Base-by-base conservation (phyloP, 1,140 invertebrate genomes). In the Tribolium madens region DNA sequence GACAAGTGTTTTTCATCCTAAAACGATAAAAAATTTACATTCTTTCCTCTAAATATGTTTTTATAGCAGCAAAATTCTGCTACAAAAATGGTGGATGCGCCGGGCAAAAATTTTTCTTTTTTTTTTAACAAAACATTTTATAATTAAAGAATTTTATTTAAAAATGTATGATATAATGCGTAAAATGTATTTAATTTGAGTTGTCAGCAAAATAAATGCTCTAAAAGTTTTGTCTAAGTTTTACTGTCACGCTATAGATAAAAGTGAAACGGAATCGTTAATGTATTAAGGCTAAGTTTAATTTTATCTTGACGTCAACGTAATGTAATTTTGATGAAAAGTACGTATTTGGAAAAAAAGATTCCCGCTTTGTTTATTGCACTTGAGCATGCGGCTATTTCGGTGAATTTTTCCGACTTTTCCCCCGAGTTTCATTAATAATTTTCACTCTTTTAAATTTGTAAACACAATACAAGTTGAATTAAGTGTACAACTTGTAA, bases 201-300 rank as follows among this genome's bases (percentile, higher is more conserved):
- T 64, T n/a, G 21, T 64, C 26, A 64, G 26, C 17, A 12, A 33
- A 64, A 64, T 64, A 7, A 64, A 64, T 64, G 33, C 26, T 14
- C 57, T 12, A 10, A 12, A 64, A 64, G 13, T 57, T 57, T 21
- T 9, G 17, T 60, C 57, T 42, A 64, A 64, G 57, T 64, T 64
- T 2, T 12, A 6, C 57, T 64, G 57, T 64, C 57, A 64, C 57
- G 57, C 57, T 64, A 64, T 9, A 42, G 26, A n/a, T 18, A 64
- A 33, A 33, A 64, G 57, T 64, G 57, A 64, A 64, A 64, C 57
- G 12, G 26, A 33, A 64, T 64, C 57, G 13, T 64, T 60, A 60
- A 60, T 60, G 53, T 53, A 60, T 60, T 33, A 64, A 33, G 57
- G 26, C 26, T 64, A 64, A 31, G 57, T 64, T 64, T 64, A 31